These are phyloP conservation scores for Gallinago solitaria DNA, from an alignment of 2,797 vertebrate species.

Conservation along the genomic window DNA sequence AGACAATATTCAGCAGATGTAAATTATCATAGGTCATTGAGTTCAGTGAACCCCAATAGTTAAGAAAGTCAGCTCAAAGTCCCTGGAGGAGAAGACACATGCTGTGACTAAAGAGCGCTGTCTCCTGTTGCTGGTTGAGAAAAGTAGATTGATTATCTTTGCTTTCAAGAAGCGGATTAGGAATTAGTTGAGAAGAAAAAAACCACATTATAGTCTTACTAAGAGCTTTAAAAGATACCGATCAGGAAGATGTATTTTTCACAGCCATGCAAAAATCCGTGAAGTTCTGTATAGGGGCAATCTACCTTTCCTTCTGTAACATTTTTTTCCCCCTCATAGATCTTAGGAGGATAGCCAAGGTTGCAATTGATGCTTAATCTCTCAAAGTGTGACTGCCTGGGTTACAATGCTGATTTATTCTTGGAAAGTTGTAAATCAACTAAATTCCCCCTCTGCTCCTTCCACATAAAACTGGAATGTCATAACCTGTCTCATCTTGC, in stretches of 20 bases:
- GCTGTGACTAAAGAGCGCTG: background rate
- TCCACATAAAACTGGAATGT: background rate
- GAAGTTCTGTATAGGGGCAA: background rate
- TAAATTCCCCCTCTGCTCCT: background rate
- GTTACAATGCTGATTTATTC: background rate
- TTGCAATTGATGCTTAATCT: background rate
- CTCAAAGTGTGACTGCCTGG: background rate
- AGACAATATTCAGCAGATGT: background rate
- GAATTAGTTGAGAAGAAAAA: background rate
- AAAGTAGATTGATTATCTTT: constrained; percentile 31
- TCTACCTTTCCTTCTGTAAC: background rate
- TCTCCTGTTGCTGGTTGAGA: background rate
- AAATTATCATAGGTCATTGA: background rate
- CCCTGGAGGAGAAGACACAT: background rate
- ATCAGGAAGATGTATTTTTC: background rate
- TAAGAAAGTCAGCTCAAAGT: background rate
- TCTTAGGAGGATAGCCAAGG: background rate
- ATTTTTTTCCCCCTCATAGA: fast-evolving
- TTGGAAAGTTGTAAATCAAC: background rate
- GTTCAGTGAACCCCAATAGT: background rate
- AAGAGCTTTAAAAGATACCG: background rate
- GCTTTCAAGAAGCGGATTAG: constrained; percentile 1
- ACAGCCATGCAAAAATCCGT: background rate
- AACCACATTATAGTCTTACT: background rate
- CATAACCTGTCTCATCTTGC: background rate